Evolutionary conservation across 92 coral and sea anemone species (phyloP), one percentile per base, ranked within the genome.

Genomic region (Galaxea fascicularis): DNA sequence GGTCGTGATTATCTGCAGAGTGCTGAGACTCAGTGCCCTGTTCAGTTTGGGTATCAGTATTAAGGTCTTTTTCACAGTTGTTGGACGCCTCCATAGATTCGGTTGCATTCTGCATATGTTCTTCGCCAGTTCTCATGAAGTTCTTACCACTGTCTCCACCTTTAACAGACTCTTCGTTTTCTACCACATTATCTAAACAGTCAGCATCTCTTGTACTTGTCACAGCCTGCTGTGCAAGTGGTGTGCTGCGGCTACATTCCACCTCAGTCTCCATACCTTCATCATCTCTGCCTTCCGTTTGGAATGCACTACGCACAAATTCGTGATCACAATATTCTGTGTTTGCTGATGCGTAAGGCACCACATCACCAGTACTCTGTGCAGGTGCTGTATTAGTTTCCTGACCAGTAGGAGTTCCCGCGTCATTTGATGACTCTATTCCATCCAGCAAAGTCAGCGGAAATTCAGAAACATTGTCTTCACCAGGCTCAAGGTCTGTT

Each of bases 221-320:
- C 10, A 18, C 58, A 78, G 46, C 21, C 45, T 63, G 26, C 27
- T 78, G 46, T 17, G 8, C 18, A 7, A 10, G 18, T 21, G 10
- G 14, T 20, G 22, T 22, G 7, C 30, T 59, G 4, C 31, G 65
- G 10, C 11, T 31, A 24, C 14, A 51, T 58, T 63, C 35, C 12
- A 30, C 35, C 25, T 27, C 68, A 63, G 68, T 22, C 27, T 63
- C 68, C 68, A 63, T 63, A 10, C 27, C 68, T 27, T 63, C 74
- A n/a, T 12, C 52, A 20, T 20, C 52, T 8, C 4, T 69, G 74
- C 11, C 25, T 69, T 25, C 29, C 27, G 22, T 20, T 21, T n/a
- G 4, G 49, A 30, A 49, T 67, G 22, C n/a, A 17, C 49, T 29
- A 13, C 17, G 14, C n/a, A 13, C 20, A 65, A 65, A 65, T 5